Evolutionary conservation across 2,888 invertebrate genomes (phyloP), one percentile per base, ranked within the genome.

Genomic region (Nemapogon koenigi): DNA sequence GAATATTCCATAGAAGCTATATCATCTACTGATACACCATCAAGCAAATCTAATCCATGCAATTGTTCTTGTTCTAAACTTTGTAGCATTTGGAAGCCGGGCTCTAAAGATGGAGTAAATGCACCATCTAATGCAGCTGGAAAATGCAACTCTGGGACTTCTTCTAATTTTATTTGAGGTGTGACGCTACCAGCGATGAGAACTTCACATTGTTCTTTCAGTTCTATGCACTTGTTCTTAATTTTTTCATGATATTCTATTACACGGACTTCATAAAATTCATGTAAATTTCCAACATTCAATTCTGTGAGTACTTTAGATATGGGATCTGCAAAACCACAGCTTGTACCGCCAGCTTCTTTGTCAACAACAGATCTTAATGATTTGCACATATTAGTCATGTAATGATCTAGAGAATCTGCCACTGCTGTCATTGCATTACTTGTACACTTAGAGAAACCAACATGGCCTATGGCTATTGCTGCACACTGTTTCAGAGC

Each of bases 51-150:
- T 17, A 79, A 47, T 0, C 73, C 71, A 46, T 76, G 73, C 10
- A 46, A 62, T 44, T 80, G 81, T 38, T 84, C 84, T 49, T 84
- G 84, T 50, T 85, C 85, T 37, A 85, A 61, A 43, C 81, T 85
- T 37, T 85, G 84, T 41, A 83, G 62, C 85, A 85, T 85, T 59
- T 85, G 84, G 51, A 84, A 85, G 1, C 85, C 85, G 19, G 85
- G 82, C 49, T 84, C 84, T 19, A 85, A 59, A 7, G 84, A 83
- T 1, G 83, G 83, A 35, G 81, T 81, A 39, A 79, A 81, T 0
- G 78, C 62, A 7, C 71, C 76, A 49, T 76, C 79, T 22, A 81
- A 49, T 2, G 70, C 81, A 13, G 79, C 76, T 0, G 81, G 81
- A 39, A 81, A 81, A 50, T 82, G 81, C 36, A 82, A 51, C 44